Conservation (phyloP, 2,888 invertebrate genomes). For the Limnephilus auricula region DNA sequence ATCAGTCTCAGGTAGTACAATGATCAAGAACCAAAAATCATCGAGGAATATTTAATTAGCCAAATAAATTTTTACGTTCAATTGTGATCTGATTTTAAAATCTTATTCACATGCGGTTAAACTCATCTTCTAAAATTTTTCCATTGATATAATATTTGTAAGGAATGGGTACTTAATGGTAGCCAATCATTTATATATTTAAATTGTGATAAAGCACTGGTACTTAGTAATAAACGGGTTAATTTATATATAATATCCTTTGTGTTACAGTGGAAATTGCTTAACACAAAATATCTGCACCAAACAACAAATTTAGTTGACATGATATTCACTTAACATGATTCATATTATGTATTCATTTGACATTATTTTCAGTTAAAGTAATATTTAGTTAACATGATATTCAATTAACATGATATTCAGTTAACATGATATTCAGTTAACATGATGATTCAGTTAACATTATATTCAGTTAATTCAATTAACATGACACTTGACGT, state of each 20-base stretch:
- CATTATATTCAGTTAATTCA: no score
- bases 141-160: background rate
- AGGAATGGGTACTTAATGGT: background rate
- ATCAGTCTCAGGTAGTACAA: conserved; percentile 16
- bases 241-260: background rate
- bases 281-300: background rate
- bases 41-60: background rate
- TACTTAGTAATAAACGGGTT: background rate
- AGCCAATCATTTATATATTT: background rate
- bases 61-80: background rate
- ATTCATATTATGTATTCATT: no score
- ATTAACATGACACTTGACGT: no score
- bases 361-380: background rate
- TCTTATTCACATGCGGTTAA: background rate
- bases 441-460: no score
- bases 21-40: background rate
- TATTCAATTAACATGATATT: background rate
- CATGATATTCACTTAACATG: background rate
- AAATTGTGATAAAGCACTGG: background rate
- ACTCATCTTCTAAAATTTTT: background rate
- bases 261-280: background rate
- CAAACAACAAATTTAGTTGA: background rate
- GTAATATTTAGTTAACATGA: background rate
- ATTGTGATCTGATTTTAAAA: background rate
- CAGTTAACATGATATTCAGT: background rate